Evolutionary conservation across 2,113 vertebrate genomes (phyloP).

Genomic region (Callorhinus ursinus): DNA sequence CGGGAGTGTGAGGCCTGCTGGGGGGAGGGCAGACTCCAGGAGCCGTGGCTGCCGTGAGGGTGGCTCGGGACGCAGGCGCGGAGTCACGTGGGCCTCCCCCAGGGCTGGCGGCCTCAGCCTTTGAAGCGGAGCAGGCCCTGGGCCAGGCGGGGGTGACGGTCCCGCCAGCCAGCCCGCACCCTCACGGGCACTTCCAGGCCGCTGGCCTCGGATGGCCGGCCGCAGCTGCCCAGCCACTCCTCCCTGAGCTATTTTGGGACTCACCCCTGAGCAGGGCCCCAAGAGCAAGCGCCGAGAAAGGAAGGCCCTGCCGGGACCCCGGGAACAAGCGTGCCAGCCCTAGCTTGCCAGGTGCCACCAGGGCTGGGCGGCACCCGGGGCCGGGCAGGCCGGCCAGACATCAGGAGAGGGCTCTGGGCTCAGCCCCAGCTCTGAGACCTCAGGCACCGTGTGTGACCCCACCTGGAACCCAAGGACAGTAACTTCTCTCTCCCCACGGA

Average conservation of each 20-base stretch:
- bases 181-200: slow-evolving; percentile 24
- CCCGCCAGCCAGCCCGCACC: fast-evolving
- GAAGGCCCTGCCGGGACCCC: slow-evolving; percentile 25
- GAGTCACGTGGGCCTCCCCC: not conserved
- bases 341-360: not conserved
- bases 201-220: slow-evolving; percentile 65
- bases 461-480: not conserved
- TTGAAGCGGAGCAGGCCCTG: not conserved
- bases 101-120: not conserved
- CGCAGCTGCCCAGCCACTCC: slow-evolving; percentile 89
- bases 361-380: fast-evolving
- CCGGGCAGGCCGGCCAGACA: not conserved
- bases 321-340: fast-evolving
- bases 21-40: fast-evolving
- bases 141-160: not conserved
- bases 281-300: slow-evolving; percentile 34
- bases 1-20: fast-evolving
- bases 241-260: slow-evolving; percentile 86
- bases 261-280: slow-evolving; percentile 58
- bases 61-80: fast-evolving
- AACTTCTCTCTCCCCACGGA: too few relatives aligned
- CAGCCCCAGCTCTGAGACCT: not conserved
- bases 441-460: not conserved
- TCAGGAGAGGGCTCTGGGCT: not conserved
- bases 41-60: not conserved